Base-by-base conservation (phyloP, 2,113 vertebrate genomes). In the mouse (Mus musculus) region DNA sequence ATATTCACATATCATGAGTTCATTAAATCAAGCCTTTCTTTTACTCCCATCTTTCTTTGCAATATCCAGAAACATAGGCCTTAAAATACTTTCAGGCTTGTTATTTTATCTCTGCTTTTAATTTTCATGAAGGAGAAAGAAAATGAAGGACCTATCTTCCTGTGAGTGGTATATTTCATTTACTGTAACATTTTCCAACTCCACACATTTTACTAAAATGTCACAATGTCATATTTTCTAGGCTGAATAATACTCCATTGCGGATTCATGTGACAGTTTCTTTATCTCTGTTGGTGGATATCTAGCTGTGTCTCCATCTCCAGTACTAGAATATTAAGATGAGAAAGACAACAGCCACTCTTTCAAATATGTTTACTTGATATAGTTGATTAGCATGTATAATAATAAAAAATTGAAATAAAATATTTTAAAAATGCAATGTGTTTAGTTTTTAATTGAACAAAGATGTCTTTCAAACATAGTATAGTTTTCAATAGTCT, bases 341-440 rank as follows among this genome's bases (percentile, higher is more conserved):
- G 28, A 39, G 30, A 59, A 61, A 24, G 71, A 84, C 81, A 63
- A 42, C 0, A 54, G 24, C 81, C 17, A 65, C 7, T 63, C 56
- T 85, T 73, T 92, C 46, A 77, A 94, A 96, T 33, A 30, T 33
- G 54, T 54, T 92, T 92, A 86, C 76, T 63, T 65, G 10, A 30
- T 63, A 91, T 59, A 59, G 75, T 94, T 94, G 17, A 16, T 92
- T 8, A 52, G 30, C 67, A 90, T 84, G 10, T 77, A 19, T 94
- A 42, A 49, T 17, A 89, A 91, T 36, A 85, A 16, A 86, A 39
- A 1, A 71, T 13, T 88, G 20, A 88, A 59, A 77, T 20, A 84
- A 86, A 93, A 92, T 10, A 81, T 28, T 7, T 91, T 52, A 84
- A 76, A 71, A 91, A 91, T 73, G 8, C 0, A 69, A 42, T 56